Percentiles rank a stretch among this genome's conserved stretches.
Evolutionary conservation across 2,797 vertebrate species (phyloP).

Genomic region (Coilia nasus): DNA sequence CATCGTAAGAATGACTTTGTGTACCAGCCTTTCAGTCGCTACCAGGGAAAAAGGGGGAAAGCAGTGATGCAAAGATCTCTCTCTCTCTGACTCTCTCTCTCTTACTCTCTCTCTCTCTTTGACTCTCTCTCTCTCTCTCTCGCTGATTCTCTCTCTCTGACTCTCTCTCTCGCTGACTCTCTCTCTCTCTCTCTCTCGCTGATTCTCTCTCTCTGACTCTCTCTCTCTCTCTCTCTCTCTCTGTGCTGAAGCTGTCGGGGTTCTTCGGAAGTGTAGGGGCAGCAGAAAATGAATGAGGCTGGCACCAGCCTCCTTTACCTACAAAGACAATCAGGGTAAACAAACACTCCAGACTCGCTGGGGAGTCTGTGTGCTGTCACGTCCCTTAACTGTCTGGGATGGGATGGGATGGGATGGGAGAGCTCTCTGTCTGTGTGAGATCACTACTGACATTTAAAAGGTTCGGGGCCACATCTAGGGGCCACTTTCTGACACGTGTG

Average conservation of each 20-base stretch:
- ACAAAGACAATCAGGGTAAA: conserved; percentile 24
- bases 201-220: no score
- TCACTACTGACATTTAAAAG: not conserved
- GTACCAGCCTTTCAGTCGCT: not conserved
- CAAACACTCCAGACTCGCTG: not conserved
- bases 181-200: no score
- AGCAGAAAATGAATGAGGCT: not conserved
- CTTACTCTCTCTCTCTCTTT: no score
- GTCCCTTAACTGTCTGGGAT: not conserved
- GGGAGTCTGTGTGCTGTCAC: not conserved
- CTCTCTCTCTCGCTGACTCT: not conserved
- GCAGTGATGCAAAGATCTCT: conserved; percentile 33
- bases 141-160: not conserved
- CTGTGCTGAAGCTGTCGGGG: not conserved
- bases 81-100: no score
- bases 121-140: not conserved
- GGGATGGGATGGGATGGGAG: not conserved
- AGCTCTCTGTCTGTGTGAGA: not conserved
- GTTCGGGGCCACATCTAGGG: not conserved
- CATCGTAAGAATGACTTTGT: not conserved
- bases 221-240: not conserved
- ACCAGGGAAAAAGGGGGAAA: conserved; percentile 45
- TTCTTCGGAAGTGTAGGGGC: not conserved
- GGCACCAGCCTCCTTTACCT: conserved; percentile 5
- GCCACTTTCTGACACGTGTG: not conserved